Percentiles rank a stretch among this genome's conserved stretches.
phyloP scores from a whole-genome alignment of 2,888 invertebrate species.

The Candidula unifasciata region DNA sequence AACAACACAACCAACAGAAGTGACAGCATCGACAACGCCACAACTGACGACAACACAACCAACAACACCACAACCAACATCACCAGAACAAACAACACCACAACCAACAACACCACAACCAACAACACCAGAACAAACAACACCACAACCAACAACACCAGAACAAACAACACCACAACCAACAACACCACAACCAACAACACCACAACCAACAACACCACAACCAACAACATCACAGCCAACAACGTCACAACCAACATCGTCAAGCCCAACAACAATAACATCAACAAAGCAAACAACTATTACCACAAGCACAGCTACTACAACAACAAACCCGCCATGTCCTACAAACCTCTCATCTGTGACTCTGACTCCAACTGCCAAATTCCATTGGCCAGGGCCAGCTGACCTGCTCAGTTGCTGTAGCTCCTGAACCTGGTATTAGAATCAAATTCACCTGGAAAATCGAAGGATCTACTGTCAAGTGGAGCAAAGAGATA shows the following conservation, averaged over 20 bases:
- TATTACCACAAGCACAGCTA: conserved; percentile 50
- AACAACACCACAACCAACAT: not conserved
- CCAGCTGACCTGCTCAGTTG: conserved; percentile 56
- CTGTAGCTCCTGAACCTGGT: conserved; percentile 52
- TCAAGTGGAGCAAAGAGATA: conserved; percentile 30
- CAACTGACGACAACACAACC: not conserved
- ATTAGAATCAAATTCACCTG: conserved; percentile 49
- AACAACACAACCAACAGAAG: not conserved
- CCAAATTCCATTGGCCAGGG: conserved; percentile 51
- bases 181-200: not conserved
- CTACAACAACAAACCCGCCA: conserved; percentile 46
- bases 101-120: conserved; percentile 3
- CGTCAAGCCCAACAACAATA: conserved; percentile 53
- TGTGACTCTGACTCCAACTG: conserved; percentile 22
- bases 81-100: not conserved
- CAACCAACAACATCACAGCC: conserved; percentile 52
- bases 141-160: conserved; percentile 30
- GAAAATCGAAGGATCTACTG: conserved; percentile 25
- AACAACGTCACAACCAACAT: conserved; percentile 51
- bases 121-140: conserved; percentile 24
- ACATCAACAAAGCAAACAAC: conserved; percentile 54
- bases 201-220: conserved; percentile 42
- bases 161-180: not conserved
- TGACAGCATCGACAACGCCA: not conserved
- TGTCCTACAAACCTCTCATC: conserved; percentile 24